A percentile compares a stretch with the other conserved stretches of the same genome.
Conservation (phyloP, 2,113 vertebrate species). For the Eretmochelys imbricata region DNA sequence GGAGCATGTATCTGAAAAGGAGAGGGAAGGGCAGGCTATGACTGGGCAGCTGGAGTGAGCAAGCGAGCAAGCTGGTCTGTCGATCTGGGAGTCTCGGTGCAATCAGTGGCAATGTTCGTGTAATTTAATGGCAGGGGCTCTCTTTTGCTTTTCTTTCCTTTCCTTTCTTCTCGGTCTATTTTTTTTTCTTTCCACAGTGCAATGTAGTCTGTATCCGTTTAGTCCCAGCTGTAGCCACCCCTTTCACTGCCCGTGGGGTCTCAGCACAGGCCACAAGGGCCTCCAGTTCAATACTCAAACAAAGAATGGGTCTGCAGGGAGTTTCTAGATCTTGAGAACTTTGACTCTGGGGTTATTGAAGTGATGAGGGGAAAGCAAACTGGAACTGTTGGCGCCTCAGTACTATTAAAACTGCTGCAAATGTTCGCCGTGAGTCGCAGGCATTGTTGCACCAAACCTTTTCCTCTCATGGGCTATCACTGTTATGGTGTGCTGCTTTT, state of each 20-base stretch:
- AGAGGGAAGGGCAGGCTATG: not conserved
- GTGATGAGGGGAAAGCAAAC: not conserved
- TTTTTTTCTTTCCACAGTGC: not conserved
- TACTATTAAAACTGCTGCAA: not conserved
- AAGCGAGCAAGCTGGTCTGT: constrained; percentile 40
- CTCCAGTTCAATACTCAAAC: not conserved
- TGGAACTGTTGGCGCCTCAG: not conserved
- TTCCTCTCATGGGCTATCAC: not conserved
- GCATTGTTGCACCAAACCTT: not conserved
- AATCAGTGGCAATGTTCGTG: constrained; percentile 38
- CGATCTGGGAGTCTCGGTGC: constrained; percentile 47
- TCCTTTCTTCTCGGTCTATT: not conserved
- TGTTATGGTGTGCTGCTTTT: not conserved
- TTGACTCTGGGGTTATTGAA: not conserved
- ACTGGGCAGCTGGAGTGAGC: constrained; percentile 47
- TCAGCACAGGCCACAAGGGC: not conserved
- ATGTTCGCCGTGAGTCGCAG: not conserved
- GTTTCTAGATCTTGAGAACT: not conserved
- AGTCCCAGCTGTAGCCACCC: not conserved
- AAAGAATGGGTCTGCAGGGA: not conserved
- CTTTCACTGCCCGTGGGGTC: constrained; percentile 14
- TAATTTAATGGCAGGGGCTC: constrained; percentile 28
- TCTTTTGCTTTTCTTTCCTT: constrained; percentile 43
- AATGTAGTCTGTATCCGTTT: not conserved
- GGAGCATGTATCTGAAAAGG: constrained; percentile 37